Evolutionary conservation across 2,113 vertebrate genomes (phyloP).

Genomic region (Copsychus sechellarum): DNA sequence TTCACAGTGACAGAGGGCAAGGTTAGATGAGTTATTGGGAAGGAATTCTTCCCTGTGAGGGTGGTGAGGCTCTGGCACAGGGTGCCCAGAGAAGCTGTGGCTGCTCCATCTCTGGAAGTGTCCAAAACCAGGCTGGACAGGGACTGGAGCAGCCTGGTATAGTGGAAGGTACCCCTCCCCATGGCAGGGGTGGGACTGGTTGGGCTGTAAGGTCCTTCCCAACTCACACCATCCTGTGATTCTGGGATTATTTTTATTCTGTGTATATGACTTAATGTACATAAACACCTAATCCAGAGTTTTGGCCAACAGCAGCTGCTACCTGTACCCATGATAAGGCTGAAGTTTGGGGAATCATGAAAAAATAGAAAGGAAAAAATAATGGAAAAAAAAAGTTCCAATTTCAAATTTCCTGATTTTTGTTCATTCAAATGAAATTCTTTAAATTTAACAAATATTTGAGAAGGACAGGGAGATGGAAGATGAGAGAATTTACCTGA

Average conservation of each 20-base stretch:
- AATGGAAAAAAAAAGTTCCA: neutral
- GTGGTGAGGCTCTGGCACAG: neutral
- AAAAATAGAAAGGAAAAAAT: neutral
- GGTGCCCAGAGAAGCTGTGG: neutral
- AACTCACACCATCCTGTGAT: neutral
- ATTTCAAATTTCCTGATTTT: neutral
- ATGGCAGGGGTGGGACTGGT: neutral
- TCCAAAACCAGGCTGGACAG: accelerated
- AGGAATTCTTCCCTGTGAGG: neutral
- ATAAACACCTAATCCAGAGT: neutral
- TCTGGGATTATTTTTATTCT: neutral
- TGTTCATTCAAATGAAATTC: neutral
- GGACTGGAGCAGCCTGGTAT: accelerated
- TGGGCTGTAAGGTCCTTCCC: neutral
- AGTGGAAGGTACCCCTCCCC: neutral
- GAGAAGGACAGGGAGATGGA: neutral
- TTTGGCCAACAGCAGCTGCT: neutral
- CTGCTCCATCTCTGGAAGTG: neutral
- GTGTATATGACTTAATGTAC: neutral
- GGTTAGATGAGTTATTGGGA: neutral
- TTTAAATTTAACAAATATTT: neutral
- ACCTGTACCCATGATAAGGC: neutral
- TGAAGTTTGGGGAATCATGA: neutral
- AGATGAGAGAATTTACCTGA: neutral
- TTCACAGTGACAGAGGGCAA: neutral